Evolutionary conservation across 2,888 invertebrate species (phyloP), one percentile per base, ranked within the genome.

Genomic region (Scotopteryx bipunctaria): DNA sequence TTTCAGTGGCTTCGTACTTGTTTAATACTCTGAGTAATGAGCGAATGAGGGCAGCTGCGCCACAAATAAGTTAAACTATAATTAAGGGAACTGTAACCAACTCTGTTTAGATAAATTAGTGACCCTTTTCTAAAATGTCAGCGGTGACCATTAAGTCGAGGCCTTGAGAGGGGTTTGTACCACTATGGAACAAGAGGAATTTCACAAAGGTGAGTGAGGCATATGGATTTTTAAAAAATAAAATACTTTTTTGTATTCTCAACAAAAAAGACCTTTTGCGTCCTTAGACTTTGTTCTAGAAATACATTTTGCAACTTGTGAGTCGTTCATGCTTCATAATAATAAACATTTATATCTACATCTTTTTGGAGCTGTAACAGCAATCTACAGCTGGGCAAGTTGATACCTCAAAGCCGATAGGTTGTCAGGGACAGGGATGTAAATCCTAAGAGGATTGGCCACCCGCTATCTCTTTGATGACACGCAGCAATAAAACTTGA

Each of bases 111-210:
- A 87, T 87, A 86, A 85, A 87, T 86, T 86, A 83, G 84, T 71
- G 80, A 86, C 87, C 87, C 87, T 86, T 86, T 86, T 84, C 86
- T 80, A 71, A 84, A 87, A 83, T 79, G 87, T 86, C 87, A 85
- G 79, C 83, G 64, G 66, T 70, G 66, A 64, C 77, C 82, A 86
- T 86, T 86, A 86, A 73, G 75, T 64, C 52, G 59, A 66, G 70
- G 63, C 79, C 80, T 78, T 83, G 83, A 83, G 77, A 78, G 78
- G 84, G 82, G 84, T 59, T 49, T 51, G 69, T 70, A 72, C 73
- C 75, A 67, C 65, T 56, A n/a, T 23, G 61, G 55, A 59, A 56
- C 67, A 69, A 66, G 66, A 59, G 67, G 71, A 69, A 66, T 76
- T 74, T 71, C 70, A 13, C 36, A 11, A 16, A 47, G 52, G 66